These are phyloP conservation scores for Podarcis siculus DNA, from an alignment of 2,797 vertebrate species.

Conservation along the genomic window DNA sequence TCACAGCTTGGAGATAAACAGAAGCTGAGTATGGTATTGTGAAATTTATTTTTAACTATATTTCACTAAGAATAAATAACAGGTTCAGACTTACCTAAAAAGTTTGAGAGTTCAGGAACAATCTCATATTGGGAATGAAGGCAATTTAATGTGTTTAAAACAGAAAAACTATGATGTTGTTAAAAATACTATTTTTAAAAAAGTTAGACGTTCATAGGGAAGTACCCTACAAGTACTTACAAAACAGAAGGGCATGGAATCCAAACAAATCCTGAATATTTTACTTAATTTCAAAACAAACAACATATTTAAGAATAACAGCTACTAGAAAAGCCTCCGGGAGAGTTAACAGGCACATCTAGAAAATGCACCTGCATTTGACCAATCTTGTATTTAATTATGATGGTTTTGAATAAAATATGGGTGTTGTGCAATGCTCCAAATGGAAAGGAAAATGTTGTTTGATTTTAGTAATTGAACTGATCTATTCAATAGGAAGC, in stretches of 20 bases:
- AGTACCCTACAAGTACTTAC: neutral
- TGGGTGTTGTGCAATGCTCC: neutral
- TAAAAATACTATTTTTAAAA: no score
- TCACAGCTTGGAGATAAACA: neutral
- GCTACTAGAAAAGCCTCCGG: neutral
- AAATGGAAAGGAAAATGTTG: neutral
- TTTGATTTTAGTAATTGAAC: neutral
- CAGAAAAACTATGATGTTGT: neutral
- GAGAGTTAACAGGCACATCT: neutral
- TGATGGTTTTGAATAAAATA: neutral
- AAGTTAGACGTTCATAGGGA: neutral
- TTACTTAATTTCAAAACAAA: constrained; percentile 23
- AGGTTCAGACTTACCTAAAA: neutral
- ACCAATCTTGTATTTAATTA: neutral
- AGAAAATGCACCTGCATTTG: neutral
- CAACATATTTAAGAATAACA: constrained; percentile 5
- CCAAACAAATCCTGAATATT: constrained; percentile 29
- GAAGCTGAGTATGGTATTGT: neutral
- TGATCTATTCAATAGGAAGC: neutral
- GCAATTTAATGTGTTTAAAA: neutral
- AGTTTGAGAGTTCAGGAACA: neutral
- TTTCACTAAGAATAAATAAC: neutral
- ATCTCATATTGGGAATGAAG: neutral
- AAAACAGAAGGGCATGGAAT: neutral
- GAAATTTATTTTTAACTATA: neutral